phyloP scores from a whole-genome alignment of 2,113 vertebrate species.

The Erinaceus europaeus region DNA sequence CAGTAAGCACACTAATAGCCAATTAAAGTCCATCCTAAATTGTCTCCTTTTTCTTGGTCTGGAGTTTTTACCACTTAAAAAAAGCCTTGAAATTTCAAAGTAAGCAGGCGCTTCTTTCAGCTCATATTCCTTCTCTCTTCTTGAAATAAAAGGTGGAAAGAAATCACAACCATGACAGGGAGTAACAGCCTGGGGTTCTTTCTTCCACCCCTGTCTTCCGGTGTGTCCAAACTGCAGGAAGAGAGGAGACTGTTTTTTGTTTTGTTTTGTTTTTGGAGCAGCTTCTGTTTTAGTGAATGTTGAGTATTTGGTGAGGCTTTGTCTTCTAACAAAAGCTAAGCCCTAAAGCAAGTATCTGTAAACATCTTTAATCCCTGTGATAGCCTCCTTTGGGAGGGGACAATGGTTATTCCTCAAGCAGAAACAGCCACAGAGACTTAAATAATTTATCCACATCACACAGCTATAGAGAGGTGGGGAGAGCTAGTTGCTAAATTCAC shows the following conservation, averaged over 20 bases:
- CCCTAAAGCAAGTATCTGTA: background rate
- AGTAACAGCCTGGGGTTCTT: background rate
- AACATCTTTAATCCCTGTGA: background rate
- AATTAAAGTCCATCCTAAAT: slow-evolving; percentile 59
- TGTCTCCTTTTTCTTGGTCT: background rate
- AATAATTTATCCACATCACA: background rate
- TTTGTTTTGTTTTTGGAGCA: background rate
- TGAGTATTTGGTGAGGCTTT: background rate
- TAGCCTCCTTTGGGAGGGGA: background rate
- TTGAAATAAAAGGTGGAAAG: background rate
- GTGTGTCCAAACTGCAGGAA: background rate
- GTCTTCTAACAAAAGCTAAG: background rate
- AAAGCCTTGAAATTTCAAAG: slow-evolving; percentile 41
- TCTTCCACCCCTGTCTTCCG: background rate
- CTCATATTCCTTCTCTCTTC: background rate
- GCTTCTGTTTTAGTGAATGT: background rate
- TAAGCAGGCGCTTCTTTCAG: background rate
- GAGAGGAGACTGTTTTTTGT: background rate
- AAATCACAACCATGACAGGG: background rate
- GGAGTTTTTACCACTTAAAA: slow-evolving; percentile 31
- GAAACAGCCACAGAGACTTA: background rate
- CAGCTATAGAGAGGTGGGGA: background rate
- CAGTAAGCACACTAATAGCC: slow-evolving; percentile 53
- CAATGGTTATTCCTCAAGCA: background rate
- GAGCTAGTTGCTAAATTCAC: background rate